Evolutionary conservation across 2,888 invertebrate genomes (phyloP).

Genomic region (Marronus borbonicus): DNA sequence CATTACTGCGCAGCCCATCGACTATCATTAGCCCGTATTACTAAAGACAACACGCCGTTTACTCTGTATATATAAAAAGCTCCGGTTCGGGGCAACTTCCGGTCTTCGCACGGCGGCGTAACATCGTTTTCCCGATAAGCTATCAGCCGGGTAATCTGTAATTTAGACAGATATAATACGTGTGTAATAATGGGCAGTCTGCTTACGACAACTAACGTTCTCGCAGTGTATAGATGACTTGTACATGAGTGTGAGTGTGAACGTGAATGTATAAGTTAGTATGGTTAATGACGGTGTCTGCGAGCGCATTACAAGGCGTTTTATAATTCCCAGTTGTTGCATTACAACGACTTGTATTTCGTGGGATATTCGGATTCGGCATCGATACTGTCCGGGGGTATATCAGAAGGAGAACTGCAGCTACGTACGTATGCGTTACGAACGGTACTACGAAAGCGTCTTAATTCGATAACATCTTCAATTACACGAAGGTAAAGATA

Average conservation of each 20-base stretch:
- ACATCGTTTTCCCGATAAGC: slow-evolving; percentile 52
- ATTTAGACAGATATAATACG: slow-evolving; percentile 56
- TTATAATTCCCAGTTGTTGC: slow-evolving; percentile 8
- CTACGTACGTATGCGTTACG: not conserved
- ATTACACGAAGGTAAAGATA: not conserved
- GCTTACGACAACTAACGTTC: slow-evolving; percentile 18
- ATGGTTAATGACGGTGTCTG: not conserved
- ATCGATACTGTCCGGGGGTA: not conserved
- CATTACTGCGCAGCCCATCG: slow-evolving; percentile 34
- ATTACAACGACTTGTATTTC: not conserved
- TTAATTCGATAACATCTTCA: slow-evolving; percentile 18
- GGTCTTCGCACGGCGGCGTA: slow-evolving; percentile 55
- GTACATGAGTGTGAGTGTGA: not conserved
- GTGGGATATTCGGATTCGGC: not conserved
- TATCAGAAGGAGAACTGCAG: not conserved
- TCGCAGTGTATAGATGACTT: not conserved
- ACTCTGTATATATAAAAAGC: slow-evolving; percentile 54
- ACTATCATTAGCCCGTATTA: slow-evolving; percentile 50
- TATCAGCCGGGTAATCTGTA: slow-evolving; percentile 59
- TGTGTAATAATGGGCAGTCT: slow-evolving; percentile 25
- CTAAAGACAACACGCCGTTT: slow-evolving; percentile 52
- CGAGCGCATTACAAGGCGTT: not conserved
- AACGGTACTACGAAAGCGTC: not conserved
- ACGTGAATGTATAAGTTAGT: not conserved
- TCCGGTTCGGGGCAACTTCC: slow-evolving; percentile 56